Base-by-base conservation (phyloP, 2,113 vertebrate genomes). In the Nyctibius bracteatus region DNA sequence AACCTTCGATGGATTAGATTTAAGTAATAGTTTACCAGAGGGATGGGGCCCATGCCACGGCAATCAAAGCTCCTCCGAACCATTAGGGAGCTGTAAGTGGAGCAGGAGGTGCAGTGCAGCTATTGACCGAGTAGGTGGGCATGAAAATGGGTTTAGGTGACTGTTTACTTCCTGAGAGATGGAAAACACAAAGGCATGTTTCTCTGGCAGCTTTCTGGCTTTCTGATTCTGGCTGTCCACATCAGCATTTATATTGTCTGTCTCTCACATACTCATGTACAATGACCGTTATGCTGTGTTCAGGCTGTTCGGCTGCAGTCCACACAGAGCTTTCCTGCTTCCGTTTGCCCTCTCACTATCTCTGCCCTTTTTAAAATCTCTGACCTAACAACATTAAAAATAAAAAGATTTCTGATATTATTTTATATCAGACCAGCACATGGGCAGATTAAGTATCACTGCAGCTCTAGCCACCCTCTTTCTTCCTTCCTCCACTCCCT, bases 1-100 rank as follows among this genome's bases (percentile, higher is more conserved):
- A 95, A 91, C 54, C 74, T 86, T 81, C 27, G 0, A 25, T 65
- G 77, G 88, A 92, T 74, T 94, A 83, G 86, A 93, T 91, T 93
- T 92, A 96, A 97, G 81, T 90, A 77, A 94, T 85, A 86, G 88
- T 94, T 96, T 97, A 80, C 96, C 85, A 94, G 93, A 93, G 95
- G 94, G 87, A 95, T 51, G 87, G 47, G 85, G 88, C 93, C 86
- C 77, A 89, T 14, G 20, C 86, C 94, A 96, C 2, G 0, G 94
- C 96, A 96, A 91, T 97, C 97, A 96, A 94, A 92, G 92, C 89
- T 94, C 67, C 80, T 92, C 90, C 95, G 90, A 68, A 90, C 95
- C 96, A 94, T 96, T 96, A 97, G 93, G 67, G 89, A 95, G 79
- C 80, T 86, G 68, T 88, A 93, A 94, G 94, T 92, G 89, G 93